Percentiles rank a stretch among this genome's conserved stretches.
Evolutionary conservation across 2,797 vertebrate genomes (phyloP).

Genomic region (Acomys russatus): DNA sequence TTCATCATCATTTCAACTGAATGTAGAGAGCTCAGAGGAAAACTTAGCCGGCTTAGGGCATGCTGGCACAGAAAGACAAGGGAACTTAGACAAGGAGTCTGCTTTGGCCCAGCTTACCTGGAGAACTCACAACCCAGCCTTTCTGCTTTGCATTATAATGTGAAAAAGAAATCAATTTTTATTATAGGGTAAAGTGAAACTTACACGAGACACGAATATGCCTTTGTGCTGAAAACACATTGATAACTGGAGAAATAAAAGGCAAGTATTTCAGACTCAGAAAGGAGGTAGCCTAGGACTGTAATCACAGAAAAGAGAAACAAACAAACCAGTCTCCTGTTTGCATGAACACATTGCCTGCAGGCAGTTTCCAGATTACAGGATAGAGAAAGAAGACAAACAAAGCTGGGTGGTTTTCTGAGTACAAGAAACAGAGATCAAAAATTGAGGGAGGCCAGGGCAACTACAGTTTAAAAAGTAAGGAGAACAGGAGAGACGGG

Average conservation of each 20-base stretch:
- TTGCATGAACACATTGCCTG: background rate
- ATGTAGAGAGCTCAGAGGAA: background rate
- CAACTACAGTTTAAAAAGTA: background rate
- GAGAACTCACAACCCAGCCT: background rate
- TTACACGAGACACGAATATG: background rate
- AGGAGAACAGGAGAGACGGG: background rate
- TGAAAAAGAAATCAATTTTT: background rate
- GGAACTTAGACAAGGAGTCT: background rate
- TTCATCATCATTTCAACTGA: background rate
- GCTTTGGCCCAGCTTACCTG: background rate
- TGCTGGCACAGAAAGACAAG: background rate
- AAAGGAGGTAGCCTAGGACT: background rate
- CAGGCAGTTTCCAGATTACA: background rate
- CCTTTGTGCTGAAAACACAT: background rate
- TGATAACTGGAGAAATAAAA: background rate
- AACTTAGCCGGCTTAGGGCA: background rate
- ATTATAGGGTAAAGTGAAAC: background rate
- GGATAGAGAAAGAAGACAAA: background rate
- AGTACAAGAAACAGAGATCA: background rate
- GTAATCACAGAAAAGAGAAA: constrained; percentile 7
- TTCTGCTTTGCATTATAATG: background rate
- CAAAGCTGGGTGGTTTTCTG: background rate
- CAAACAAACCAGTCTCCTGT: background rate
- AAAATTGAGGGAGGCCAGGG: background rate
- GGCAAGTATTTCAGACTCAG: background rate